Conservation (phyloP, 2,888 invertebrate species). For the Eustalomyia histrio region DNA sequence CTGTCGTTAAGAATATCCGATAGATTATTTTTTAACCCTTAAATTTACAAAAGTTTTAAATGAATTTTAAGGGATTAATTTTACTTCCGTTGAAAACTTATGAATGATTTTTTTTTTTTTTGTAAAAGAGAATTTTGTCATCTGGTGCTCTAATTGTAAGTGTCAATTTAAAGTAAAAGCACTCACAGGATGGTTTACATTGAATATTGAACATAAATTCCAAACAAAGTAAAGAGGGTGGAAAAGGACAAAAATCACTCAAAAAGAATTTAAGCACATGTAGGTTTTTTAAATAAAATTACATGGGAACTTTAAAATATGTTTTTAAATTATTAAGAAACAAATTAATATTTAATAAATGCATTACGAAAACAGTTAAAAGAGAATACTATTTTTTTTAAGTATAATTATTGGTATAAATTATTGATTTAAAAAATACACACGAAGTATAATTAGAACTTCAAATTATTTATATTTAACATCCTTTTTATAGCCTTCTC, state of each 20-base stretch:
- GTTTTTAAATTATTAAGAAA: conserved; percentile 34
- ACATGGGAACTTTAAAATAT: conserved; percentile 42
- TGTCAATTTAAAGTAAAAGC: conserved; percentile 20
- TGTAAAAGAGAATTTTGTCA: conserved; percentile 10
- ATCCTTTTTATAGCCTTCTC: too few species aligned
- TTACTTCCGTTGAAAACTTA: conserved; percentile 16
- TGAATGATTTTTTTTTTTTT: conserved; percentile 18
- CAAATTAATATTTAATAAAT: neutral
- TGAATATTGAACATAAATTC: neutral
- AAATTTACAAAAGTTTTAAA: too few species aligned
- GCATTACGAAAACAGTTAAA: neutral
- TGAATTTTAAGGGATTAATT: neutral
- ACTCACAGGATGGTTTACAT: conserved; percentile 30
- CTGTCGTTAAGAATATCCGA: too few species aligned
- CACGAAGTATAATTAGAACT: neutral
- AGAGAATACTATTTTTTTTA: too few species aligned
- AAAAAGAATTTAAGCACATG: conserved; percentile 17
- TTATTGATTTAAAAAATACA: neutral
- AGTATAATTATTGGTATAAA: neutral
- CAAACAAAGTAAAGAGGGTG: conserved; percentile 1
- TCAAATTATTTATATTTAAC: too few species aligned
- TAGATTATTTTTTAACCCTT: too few species aligned
- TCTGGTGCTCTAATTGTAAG: conserved; percentile 6
- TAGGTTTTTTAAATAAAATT: neutral
- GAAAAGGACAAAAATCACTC: neutral